phyloP scores from a whole-genome alignment of 2,888 invertebrate genomes.

The Cephus sareptanus region DNA sequence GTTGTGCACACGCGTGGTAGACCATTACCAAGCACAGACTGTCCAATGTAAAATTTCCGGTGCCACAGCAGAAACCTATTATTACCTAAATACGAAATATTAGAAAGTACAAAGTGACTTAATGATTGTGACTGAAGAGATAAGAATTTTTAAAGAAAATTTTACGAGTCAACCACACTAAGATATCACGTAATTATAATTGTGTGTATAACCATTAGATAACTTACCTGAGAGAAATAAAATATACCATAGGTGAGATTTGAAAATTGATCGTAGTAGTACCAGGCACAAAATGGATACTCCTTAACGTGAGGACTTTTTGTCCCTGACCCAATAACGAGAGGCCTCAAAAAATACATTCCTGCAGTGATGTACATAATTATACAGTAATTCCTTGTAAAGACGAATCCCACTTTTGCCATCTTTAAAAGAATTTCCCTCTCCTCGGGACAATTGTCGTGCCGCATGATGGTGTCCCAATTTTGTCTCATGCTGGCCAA shows the following conservation, averaged over 20 bases:
- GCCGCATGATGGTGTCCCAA: slow-evolving; percentile 23
- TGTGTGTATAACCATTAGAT: no score
- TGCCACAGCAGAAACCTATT: slow-evolving; percentile 25
- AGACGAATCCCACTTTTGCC: slow-evolving; percentile 18
- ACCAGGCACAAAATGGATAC: slow-evolving; percentile 35
- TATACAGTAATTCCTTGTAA: slow-evolving; percentile 26
- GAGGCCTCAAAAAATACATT: slow-evolving; percentile 30
- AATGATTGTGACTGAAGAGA: no score
- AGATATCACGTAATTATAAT: no score
- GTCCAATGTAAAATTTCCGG: slow-evolving; percentile 29
- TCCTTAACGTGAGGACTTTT: slow-evolving; percentile 20
- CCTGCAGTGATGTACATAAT: slow-evolving; percentile 27
- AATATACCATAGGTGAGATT: slow-evolving; percentile 24
- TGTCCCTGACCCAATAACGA: slow-evolving; percentile 20
- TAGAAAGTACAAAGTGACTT: no score
- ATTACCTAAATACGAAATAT: slow-evolving; percentile 19
- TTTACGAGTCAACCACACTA: not conserved
- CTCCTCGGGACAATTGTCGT: slow-evolving; percentile 4
- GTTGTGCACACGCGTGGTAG: slow-evolving; percentile 28
- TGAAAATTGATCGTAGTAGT: slow-evolving; percentile 28
- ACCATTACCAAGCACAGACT: slow-evolving; percentile 30
- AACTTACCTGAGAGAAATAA: slow-evolving; percentile 27
- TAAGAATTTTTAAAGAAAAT: no score
- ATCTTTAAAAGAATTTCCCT: slow-evolving; percentile 19
- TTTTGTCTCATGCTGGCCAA: slow-evolving; percentile 19